Evolutionary conservation across 2,113 vertebrate genomes (phyloP).

Genomic region (Seriola aureovittata): DNA sequence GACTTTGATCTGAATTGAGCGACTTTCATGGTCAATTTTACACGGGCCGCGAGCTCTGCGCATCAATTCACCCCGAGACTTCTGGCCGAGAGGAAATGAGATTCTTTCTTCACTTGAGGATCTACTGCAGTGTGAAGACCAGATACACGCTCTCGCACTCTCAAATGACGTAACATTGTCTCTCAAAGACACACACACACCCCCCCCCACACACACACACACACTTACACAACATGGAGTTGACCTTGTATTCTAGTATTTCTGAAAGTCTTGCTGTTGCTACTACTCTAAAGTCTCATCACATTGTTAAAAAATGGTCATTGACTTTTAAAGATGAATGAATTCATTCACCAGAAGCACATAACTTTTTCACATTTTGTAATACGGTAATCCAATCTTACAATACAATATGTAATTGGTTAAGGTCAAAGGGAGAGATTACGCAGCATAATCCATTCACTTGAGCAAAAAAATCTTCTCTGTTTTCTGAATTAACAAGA

Average conservation of each 20-base stretch:
- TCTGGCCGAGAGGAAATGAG: conserved; percentile 69
- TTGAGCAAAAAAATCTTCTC: too few relatives aligned
- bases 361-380: too few relatives aligned
- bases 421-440: too few relatives aligned
- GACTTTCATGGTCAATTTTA: conserved; percentile 83
- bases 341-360: neutral
- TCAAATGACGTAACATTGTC: conserved; percentile 36
- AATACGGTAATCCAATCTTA: too few relatives aligned
- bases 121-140: conserved; percentile 62
- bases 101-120: conserved; percentile 65
- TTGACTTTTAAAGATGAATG: neutral
- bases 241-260: conserved; percentile 25
- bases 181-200: neutral
- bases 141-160: conserved; percentile 33
- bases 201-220: conserved; percentile 2
- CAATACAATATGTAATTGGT: too few relatives aligned
- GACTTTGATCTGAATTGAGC: conserved; percentile 82
- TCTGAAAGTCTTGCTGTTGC: neutral
- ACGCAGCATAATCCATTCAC: too few relatives aligned
- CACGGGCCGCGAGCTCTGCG: conserved; percentile 56
- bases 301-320: too few relatives aligned
- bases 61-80: conserved; percentile 71
- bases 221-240: conserved; percentile 11
- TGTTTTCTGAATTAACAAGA: too few relatives aligned
- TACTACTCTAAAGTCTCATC: too few relatives aligned